These are phyloP conservation scores for Ethmia dodecea DNA, from an alignment of 2,888 invertebrate species.

Conservation along the genomic window DNA sequence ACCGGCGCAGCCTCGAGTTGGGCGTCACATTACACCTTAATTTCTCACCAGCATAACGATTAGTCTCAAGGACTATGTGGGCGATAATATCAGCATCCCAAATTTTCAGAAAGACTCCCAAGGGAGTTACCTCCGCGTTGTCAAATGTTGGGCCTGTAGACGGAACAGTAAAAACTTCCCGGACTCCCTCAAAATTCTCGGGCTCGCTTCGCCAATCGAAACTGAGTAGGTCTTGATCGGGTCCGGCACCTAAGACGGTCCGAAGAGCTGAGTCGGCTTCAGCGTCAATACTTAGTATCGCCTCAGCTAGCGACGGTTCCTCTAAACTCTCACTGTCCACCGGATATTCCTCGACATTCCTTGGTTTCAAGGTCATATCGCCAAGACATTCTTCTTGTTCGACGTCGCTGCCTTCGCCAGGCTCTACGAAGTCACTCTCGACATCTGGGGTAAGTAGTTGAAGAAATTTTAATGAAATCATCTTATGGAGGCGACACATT, in stretches of 20 bases:
- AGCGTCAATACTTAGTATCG: constrained; percentile 2
- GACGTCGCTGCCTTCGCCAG: constrained; percentile 10
- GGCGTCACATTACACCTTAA: too few relatives aligned
- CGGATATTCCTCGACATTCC: constrained; percentile 1
- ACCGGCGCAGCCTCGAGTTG: too few relatives aligned
- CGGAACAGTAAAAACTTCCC: neutral
- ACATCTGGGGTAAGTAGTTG: constrained; percentile 7
- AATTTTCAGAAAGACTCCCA: constrained; percentile 10
- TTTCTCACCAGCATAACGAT: too few relatives aligned
- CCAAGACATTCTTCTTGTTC: constrained; percentile 4
- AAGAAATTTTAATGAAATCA: constrained; percentile 7
- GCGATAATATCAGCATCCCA: too few relatives aligned
- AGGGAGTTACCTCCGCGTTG: too few relatives aligned
- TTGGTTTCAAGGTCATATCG: constrained; percentile 2
- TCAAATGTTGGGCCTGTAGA: too few relatives aligned
- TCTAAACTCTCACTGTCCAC: neutral
- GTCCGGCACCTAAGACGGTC: constrained; percentile 2
- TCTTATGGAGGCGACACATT: constrained; percentile 10
- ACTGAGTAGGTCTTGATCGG: constrained; percentile 2
- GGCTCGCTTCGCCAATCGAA: constrained; percentile 1
- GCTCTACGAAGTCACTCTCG: constrained; percentile 9
- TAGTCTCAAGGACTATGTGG: too few relatives aligned
- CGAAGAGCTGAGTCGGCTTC: constrained; percentile 4
- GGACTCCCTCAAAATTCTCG: neutral
- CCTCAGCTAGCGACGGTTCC: constrained; percentile 2